Evolutionary conservation across 2,888 invertebrate genomes (phyloP).

Genomic region (Allygus modestus): DNA sequence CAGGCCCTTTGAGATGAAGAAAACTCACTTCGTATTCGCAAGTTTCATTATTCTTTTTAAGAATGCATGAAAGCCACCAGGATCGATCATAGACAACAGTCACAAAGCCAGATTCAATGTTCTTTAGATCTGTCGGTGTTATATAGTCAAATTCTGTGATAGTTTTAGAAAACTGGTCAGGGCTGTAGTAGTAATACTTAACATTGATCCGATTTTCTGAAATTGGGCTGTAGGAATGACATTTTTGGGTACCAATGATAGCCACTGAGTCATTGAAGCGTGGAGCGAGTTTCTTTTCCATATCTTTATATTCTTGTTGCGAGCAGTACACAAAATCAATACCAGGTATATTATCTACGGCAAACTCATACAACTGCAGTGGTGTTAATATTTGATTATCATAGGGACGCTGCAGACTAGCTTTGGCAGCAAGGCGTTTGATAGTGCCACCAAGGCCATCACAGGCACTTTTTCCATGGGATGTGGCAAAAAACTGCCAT

Average conservation of each 20-base stretch:
- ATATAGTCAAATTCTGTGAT: too few relatives aligned
- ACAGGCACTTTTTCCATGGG: slow-evolving; percentile 66
- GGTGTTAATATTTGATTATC: neutral
- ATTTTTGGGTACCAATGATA: neutral
- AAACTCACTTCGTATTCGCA: too few relatives aligned
- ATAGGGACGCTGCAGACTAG: slow-evolving; percentile 63
- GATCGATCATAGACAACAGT: too few relatives aligned
- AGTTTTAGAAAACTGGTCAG: neutral
- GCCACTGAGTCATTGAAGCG: neutral
- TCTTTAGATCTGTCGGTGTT: too few relatives aligned
- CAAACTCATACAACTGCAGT: too few relatives aligned
- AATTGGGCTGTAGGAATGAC: neutral
- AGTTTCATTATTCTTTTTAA: too few relatives aligned
- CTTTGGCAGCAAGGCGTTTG: slow-evolving; percentile 65
- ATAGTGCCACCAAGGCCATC: slow-evolving; percentile 67
- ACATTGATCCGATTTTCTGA: too few relatives aligned
- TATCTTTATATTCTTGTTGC: neutral
- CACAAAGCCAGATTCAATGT: too few relatives aligned
- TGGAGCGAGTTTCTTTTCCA: neutral
- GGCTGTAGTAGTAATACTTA: neutral
- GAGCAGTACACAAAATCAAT: neutral
- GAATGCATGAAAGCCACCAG: too few relatives aligned
- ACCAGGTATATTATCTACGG: too few relatives aligned
- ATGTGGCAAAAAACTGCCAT: slow-evolving; percentile 66
- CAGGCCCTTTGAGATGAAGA: too few relatives aligned